phyloP scores from a whole-genome alignment of 1,140 invertebrate species.

The Heliconius eleuchia region DNA sequence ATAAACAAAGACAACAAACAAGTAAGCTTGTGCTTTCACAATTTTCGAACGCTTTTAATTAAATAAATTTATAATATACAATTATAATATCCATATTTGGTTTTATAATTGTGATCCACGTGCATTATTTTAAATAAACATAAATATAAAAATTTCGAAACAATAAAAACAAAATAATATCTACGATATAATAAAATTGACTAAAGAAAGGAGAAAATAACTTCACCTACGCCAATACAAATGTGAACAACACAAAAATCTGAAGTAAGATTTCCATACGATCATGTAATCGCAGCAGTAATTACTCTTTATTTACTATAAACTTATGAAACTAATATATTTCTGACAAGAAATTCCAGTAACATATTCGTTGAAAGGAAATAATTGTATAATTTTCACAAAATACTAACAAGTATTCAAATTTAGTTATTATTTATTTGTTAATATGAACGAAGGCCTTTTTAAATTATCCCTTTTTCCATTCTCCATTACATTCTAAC shows the following conservation, averaged over 20 bases:
- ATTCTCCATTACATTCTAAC: background rate
- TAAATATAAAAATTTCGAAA: too few relatives aligned
- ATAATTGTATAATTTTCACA: background rate
- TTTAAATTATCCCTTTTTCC: background rate
- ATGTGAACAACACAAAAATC: too few relatives aligned
- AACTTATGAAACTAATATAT: too few relatives aligned
- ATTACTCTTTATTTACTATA: too few relatives aligned
- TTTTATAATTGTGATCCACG: background rate
- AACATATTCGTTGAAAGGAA: background rate
- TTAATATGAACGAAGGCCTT: constrained; percentile 1
- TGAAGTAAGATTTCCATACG: too few relatives aligned
- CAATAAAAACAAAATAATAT: too few relatives aligned
- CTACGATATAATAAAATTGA: too few relatives aligned
- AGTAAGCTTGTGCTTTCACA: background rate
- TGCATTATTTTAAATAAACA: background rate
- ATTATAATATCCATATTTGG: constrained; percentile 1
- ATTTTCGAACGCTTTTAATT: background rate
- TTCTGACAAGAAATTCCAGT: too few relatives aligned
- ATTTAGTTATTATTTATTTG: constrained; percentile 1
- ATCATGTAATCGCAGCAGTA: too few relatives aligned
- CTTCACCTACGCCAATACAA: too few relatives aligned
- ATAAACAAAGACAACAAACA: background rate
- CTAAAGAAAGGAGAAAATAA: too few relatives aligned
- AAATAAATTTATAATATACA: background rate
- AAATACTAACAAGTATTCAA: background rate